phyloP scores from a whole-genome alignment of 1,140 invertebrate species.

The Eriocheir sinensis region DNA sequence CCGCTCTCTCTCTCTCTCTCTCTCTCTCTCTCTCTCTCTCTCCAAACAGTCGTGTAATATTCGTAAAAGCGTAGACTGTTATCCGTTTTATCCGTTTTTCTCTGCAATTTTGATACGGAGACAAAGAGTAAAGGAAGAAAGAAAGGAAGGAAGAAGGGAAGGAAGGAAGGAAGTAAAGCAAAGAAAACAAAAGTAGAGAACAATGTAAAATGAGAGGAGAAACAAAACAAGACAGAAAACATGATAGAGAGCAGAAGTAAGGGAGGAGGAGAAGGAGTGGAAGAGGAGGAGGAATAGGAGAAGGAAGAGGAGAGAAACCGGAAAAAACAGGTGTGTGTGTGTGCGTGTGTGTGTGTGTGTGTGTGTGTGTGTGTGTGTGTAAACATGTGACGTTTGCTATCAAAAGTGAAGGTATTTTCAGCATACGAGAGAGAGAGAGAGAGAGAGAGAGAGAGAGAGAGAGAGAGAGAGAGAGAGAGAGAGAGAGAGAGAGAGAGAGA shows the following conservation, averaged over 20 bases:
- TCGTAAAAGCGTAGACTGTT: no score
- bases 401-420: neutral
- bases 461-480: neutral
- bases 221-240: neutral
- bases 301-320: neutral
- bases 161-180: neutral
- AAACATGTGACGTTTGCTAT: no score
- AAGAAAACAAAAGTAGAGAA: no score
- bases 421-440: conserved; percentile 13
- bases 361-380: no score
- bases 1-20: neutral
- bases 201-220: neutral
- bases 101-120: no score
- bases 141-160: neutral
- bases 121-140: neutral
- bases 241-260: no score
- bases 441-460: conserved; percentile 34
- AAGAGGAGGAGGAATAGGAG: neutral
- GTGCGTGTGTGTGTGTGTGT: no score
- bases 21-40: neutral
- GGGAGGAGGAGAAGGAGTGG: neutral
- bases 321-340: no score
- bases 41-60: neutral
- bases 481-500: conserved; percentile 33
- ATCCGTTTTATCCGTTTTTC: no score